phyloP scores from a whole-genome alignment of 2,797 vertebrate species.

The Pangasius djambal region DNA sequence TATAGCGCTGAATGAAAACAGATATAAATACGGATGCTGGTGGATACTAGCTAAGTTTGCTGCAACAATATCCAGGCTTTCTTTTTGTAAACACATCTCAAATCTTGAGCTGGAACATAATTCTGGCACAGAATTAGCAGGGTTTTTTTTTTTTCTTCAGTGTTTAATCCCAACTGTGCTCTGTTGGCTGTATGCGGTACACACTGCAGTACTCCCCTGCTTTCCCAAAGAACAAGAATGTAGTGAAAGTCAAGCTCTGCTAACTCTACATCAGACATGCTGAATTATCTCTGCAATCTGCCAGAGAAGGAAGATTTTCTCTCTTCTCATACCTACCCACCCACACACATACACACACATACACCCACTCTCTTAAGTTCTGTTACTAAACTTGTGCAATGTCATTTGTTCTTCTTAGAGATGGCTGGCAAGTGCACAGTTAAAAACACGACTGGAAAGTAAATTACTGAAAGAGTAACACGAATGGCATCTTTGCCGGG shows the following conservation, averaged over 20 bases:
- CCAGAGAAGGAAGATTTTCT: conserved; percentile 11
- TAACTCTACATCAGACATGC: not conserved
- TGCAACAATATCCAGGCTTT: not conserved
- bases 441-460: not conserved
- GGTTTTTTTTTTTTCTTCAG: not conserved
- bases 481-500: not conserved
- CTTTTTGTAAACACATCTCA: not conserved
- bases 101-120: not conserved
- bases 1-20: not conserved
- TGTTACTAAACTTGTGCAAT: not conserved
- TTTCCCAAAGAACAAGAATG: not conserved
- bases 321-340: not conserved
- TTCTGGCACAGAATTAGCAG: not conserved
- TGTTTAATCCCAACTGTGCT: not conserved
- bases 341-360: not conserved
- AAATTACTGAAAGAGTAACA: not conserved
- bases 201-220: not conserved
- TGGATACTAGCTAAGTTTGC: not conserved
- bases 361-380: not conserved
- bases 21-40: not conserved
- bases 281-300: conserved; percentile 41
- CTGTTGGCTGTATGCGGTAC: not conserved
- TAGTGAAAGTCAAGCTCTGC: not conserved
- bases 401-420: not conserved
- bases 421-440: not conserved